Percentiles rank a stretch among this genome's conserved stretches.
Evolutionary conservation across 2,888 invertebrate genomes (phyloP).

Genomic region (Hylaea fasciaria): DNA sequence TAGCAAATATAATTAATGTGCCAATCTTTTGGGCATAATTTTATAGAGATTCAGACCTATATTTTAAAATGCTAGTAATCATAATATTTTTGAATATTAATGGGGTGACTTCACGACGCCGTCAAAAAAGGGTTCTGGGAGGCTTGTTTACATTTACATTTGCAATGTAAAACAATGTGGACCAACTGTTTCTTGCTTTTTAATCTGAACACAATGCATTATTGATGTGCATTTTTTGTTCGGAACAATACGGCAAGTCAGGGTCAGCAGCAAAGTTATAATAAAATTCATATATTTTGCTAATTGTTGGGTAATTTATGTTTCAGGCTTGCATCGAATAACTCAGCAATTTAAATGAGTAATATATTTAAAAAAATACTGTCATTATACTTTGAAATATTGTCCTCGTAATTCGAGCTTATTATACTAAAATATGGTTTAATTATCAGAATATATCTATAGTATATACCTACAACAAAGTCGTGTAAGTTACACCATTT

Average conservation of each 20-base stretch:
- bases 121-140: slow-evolving; percentile 73
- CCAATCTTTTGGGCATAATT: too few relatives aligned
- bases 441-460: too few relatives aligned
- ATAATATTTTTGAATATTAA: slow-evolving; percentile 76
- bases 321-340: not conserved
- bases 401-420: too few relatives aligned
- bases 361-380: too few relatives aligned
- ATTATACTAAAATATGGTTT: too few relatives aligned
- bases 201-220: slow-evolving; percentile 47
- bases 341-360: slow-evolving; percentile 12
- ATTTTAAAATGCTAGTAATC: slow-evolving; percentile 42
- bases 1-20: too few relatives aligned
- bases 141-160: slow-evolving; percentile 81
- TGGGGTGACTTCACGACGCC: slow-evolving; percentile 58
- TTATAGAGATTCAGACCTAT: not conserved
- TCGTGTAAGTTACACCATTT: too few relatives aligned
- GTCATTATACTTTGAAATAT: too few relatives aligned
- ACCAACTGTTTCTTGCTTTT: slow-evolving; percentile 70
- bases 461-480: too few relatives aligned
- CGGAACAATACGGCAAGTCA: slow-evolving; percentile 49
- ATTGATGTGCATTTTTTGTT: slow-evolving; percentile 44
- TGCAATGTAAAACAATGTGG: slow-evolving; percentile 78
- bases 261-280: slow-evolving; percentile 57
- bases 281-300: slow-evolving; percentile 50
- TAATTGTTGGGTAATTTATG: slow-evolving; percentile 33